Base-by-base conservation (phyloP, 2,113 vertebrate species). In the Leucopsar rothschildi region DNA sequence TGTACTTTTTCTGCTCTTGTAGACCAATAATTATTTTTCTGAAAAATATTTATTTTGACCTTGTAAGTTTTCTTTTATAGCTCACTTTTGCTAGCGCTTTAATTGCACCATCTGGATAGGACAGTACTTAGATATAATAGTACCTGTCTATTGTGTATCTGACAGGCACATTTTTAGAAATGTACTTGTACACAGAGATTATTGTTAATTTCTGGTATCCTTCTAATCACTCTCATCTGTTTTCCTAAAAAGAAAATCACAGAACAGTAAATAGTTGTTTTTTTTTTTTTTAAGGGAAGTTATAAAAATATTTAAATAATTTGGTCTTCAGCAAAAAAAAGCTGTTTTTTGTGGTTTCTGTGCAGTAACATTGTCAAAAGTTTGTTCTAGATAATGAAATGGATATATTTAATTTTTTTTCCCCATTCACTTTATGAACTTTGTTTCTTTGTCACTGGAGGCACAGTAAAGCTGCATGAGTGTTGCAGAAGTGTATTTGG, bases 191-290 rank as follows among this genome's bases (percentile, higher is more conserved):
- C 7, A 40, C 24, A 50, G 64, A 69, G 17, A 33, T 81, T 68
- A n/a, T 60, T 82, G 44, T 75, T 92, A 3, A 55, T 81, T 96
- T 91, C 73, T 89, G 72, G 14, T 33, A 76, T 87, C 37, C 12
- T 28, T 90, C n/a, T 94, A 60, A 55, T 91, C 6, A 33, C n/a
- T 79, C 2, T 66, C 0, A 2, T 72, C 37, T 75, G 33, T 59
- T 45, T 86, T 77, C 71, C 35, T 52, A 68, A 70, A 79, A 90
- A 50, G 35, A 83, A 88, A 69, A 70, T 55, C 13, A 14, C 40
- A 79, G 27, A 75, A 47, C 27, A 83, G 33, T n/a, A 90, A 88
- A 27, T 45, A 61, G 15, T 16, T 6, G 1, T 9, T 39, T 50
- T 25, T 3, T 2, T 11, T 57, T 39, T 65, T 66, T 63, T 5